Conservation (phyloP, 1,140 invertebrate genomes). For the Tribolium madens region DNA sequence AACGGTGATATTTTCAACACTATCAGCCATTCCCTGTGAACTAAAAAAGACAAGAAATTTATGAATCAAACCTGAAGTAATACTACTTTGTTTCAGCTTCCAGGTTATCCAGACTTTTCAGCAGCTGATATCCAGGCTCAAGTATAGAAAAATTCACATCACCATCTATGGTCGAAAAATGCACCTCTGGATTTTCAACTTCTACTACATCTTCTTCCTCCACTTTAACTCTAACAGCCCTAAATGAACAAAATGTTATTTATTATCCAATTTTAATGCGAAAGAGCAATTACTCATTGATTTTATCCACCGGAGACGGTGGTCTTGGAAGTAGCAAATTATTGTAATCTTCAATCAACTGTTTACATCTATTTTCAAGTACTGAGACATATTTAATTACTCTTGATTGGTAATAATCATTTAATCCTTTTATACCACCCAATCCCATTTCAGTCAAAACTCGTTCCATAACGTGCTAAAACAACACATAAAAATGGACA, state of each 20-base stretch:
- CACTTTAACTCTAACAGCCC: conserved; percentile 54
- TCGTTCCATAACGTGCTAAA: conserved; percentile 58
- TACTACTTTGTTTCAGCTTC: conserved; percentile 55
- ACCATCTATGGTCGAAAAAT: conserved; percentile 55
- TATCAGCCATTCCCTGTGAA: conserved; percentile 42
- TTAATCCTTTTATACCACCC: conserved; percentile 60
- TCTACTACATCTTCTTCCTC: conserved; percentile 56
- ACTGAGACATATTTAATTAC: conserved; percentile 61
- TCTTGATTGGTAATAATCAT: conserved; percentile 63
- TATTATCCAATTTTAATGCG: no score
- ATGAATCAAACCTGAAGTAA: neutral
- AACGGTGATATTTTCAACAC: conserved; percentile 41
- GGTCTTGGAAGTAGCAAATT: conserved; percentile 50
- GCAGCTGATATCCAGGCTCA: conserved; percentile 56
- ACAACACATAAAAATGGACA: conserved; percentile 8
- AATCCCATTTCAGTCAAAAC: conserved; percentile 61
- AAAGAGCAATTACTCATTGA: conserved; percentile 50
- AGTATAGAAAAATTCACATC: conserved; percentile 52
- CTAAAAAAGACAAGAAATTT: conserved; percentile 29
- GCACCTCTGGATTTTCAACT: conserved; percentile 57
- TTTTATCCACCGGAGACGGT: conserved; percentile 51
- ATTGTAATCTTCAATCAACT: conserved; percentile 58
- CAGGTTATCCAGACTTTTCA: conserved; percentile 52
- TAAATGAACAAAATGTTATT: conserved; percentile 45
- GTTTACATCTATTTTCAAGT: conserved; percentile 57